phyloP scores from a whole-genome alignment of 2,797 vertebrate genomes.

The Carduelis carduelis region DNA sequence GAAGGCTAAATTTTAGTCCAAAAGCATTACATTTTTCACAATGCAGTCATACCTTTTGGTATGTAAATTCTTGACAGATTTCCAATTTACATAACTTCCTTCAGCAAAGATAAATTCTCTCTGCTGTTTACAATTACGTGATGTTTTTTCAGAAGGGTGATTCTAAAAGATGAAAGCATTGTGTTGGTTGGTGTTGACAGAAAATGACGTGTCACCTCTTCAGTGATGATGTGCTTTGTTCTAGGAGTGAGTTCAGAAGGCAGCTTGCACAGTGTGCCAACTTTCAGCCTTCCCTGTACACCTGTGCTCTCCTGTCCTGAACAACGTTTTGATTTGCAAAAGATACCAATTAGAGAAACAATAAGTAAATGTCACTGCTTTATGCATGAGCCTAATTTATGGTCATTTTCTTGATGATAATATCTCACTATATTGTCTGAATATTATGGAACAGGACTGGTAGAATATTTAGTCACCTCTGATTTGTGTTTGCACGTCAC shows the following conservation, averaged over 20 bases:
- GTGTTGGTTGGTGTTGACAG: background rate
- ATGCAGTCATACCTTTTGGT: background rate
- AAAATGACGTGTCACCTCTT: background rate
- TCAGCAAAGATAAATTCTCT: background rate
- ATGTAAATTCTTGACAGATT: background rate
- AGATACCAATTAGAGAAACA: background rate
- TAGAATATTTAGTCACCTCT: background rate
- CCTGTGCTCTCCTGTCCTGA: background rate
- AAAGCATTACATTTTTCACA: background rate
- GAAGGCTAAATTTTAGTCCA: background rate
- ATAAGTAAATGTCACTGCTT: background rate
- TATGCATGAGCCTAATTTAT: background rate
- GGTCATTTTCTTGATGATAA: background rate
- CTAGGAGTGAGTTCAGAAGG: background rate
- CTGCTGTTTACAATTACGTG: background rate
- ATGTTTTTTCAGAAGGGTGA: background rate
- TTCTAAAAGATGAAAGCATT: background rate
- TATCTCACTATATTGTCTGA: background rate
- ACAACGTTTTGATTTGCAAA: background rate
- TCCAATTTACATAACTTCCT: background rate
- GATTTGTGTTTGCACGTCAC: background rate
- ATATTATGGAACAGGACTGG: background rate
- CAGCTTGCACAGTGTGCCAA: background rate
- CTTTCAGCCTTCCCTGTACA: background rate
- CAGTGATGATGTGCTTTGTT: background rate